Base-by-base conservation (phyloP, 2,797 vertebrate species). In the Gambusia yucatana region DNA sequence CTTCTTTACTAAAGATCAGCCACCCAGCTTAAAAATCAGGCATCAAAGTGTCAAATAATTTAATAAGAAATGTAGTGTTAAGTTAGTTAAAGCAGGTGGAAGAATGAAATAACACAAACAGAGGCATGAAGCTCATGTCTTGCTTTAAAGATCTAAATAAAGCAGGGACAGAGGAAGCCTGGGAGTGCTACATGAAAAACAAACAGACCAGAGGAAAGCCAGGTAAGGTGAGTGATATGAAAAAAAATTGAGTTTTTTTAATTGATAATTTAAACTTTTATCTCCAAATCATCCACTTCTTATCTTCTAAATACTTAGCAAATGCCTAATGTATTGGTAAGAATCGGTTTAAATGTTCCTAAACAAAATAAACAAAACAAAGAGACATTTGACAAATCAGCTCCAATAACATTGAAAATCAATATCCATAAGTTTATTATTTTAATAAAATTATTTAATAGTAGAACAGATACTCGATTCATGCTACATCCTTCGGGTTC, bases 61-160 rank as follows among this genome's bases (percentile, higher is more conserved):
- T 46, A 79, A 41, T 65, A 47, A 78, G 86, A 85, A 76, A 75
- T 77, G 33, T 47, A 81, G 71, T 76, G 65, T 61, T 16, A 59
- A 84, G 88, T 83, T 4, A 79, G 78, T 84, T 78, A 82, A 39
- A 25, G 43, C 46, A 63, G 61, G 41, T 30, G 57, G 52, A 43
- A 77, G 67, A 80, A 57, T 44, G 30, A 79, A 85, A 85, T 70
- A 77, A 83, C 77, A 48, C 30, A 76, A 75, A 83, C 41, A 36
- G 74, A 84, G 67, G 77, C 46, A 77, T 61, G 43, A 78, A 47
- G 47, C 22, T 69, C 7, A 2, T 11, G 4, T 75, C 71, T 44
- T 2, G 43, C 16, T 87, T 72, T 76, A 50, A 75, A 79, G 82
- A 61, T 84, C 88, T 89, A 93, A 87, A 92, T 91, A 89, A 91